Evolutionary conservation across 2,797 vertebrate genomes (phyloP).

Genomic region (Semotilus atromaculatus): DNA sequence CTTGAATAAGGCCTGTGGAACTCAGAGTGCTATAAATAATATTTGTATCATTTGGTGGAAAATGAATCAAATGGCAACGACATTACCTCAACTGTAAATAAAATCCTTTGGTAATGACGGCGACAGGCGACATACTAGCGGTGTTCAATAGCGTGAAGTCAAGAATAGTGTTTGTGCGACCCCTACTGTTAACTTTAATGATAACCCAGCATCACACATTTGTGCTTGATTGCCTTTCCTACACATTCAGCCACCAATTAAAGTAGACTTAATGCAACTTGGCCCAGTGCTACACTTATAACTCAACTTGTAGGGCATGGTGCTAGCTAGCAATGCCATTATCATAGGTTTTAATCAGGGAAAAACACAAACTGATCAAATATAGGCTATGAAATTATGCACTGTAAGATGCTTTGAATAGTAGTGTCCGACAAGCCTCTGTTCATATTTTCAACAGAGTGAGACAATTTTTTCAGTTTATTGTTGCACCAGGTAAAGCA

Average conservation of each 20-base stretch:
- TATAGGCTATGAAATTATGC: neutral
- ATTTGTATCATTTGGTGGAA: neutral
- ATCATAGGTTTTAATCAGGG: neutral
- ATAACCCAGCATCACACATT: neutral
- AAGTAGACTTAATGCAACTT: neutral
- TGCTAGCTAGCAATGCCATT: neutral
- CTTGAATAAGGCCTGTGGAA: neutral
- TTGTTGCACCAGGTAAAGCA: neutral
- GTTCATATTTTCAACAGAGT: neutral
- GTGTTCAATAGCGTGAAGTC: neutral
- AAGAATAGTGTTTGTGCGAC: constrained; percentile 44
- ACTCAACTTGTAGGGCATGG: neutral
- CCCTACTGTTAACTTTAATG: constrained; percentile 40
- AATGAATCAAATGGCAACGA: neutral
- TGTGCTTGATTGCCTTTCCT: neutral
- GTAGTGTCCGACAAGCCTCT: neutral
- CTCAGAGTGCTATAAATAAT: neutral
- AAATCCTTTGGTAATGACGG: neutral
- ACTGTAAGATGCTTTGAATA: neutral
- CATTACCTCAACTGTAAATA: neutral
- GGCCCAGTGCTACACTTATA: neutral
- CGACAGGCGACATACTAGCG: neutral
- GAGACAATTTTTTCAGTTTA: neutral
- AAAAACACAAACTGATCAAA: neutral
- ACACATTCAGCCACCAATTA: neutral